A percentile compares a stretch with the other conserved stretches of the same genome.
Conservation (phyloP, 1,140 invertebrate species). For the Rhizoglyphus robini region DNA sequence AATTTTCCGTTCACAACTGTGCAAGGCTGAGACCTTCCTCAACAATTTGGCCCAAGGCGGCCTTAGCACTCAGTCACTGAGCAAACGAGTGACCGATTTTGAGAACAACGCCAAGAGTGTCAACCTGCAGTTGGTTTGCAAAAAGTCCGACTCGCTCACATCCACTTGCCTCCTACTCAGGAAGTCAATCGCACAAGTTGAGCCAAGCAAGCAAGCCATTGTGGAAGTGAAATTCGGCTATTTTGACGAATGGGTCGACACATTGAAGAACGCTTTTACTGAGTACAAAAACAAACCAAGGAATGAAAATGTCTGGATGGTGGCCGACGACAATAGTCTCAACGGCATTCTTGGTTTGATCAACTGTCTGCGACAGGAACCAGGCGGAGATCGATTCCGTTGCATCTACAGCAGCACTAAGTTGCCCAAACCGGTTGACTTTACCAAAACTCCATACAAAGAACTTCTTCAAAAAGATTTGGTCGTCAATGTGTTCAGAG, state of each 20-base stretch:
- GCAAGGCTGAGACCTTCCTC: slow-evolving; percentile 28
- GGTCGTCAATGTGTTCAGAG: slow-evolving; percentile 20
- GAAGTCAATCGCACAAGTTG: not conserved
- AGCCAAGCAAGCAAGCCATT: slow-evolving; percentile 32
- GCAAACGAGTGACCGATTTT: slow-evolving; percentile 10
- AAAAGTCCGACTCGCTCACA: slow-evolving; percentile 16
- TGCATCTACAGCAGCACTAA: slow-evolving; percentile 26
- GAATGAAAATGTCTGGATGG: slow-evolving; percentile 26
- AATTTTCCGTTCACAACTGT: slow-evolving; percentile 49
- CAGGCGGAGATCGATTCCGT: slow-evolving; percentile 57
- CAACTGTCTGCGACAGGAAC: no score
- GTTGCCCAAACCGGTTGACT: slow-evolving; percentile 1
- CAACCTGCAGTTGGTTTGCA: slow-evolving; percentile 2
- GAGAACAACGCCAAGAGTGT: not conserved
- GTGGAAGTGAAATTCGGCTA: slow-evolving; percentile 24
- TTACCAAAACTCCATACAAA: slow-evolving; percentile 14
- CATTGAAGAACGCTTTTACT: slow-evolving; percentile 23
- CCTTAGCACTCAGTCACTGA: not conserved
- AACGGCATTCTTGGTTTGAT: slow-evolving; percentile 66
- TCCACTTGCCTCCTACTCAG: slow-evolving; percentile 15
- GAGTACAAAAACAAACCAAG: slow-evolving; percentile 16
- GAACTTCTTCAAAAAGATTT: slow-evolving; percentile 33
- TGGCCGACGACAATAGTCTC: slow-evolving; percentile 32
- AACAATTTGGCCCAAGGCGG: not conserved
- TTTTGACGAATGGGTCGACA: slow-evolving; percentile 24